Percentiles rank a stretch among this genome's conserved stretches.
Evolutionary conservation across 2,888 invertebrate genomes (phyloP).

Genomic region (Drosophila mettleri): DNA sequence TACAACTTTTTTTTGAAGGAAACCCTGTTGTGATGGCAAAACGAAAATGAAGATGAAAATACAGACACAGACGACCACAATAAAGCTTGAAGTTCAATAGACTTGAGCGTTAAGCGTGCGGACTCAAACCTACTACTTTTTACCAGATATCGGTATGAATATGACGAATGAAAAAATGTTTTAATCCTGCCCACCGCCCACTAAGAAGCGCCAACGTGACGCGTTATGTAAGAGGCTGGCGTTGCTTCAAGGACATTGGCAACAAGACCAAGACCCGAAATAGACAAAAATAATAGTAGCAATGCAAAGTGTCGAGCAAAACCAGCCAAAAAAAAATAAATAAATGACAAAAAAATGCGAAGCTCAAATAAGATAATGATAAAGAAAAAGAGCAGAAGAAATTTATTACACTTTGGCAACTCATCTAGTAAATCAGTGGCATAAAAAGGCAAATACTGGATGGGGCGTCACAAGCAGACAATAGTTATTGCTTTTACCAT

Average conservation of each 20-base stretch:
- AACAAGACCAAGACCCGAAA: conserved; percentile 54
- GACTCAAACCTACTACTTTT: conserved; percentile 44
- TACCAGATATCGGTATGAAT: conserved; percentile 33
- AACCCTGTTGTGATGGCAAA: conserved; percentile 3
- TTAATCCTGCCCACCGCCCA: conserved; percentile 11
- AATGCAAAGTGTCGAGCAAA: conserved; percentile 21
- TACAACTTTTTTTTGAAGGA: conserved; percentile 29
- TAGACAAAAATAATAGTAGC: conserved; percentile 39
- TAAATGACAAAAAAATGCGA: conserved; percentile 20
- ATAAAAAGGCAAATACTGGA: conserved; percentile 35
- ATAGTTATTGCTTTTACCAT: conserved; percentile 49
- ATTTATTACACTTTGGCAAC: conserved; percentile 62
- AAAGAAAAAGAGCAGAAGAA: conserved; percentile 27
- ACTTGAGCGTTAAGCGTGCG: conserved; percentile 30
- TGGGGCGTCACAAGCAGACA: conserved; percentile 61
- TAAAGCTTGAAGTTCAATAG: conserved; percentile 44
- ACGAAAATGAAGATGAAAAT: neutral
- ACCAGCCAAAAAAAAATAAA: conserved; percentile 6
- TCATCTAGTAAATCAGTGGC: conserved; percentile 61
- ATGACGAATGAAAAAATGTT: conserved; percentile 13
- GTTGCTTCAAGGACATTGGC: conserved; percentile 51
- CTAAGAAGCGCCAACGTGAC: conserved; percentile 13
- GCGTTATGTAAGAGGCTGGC: conserved; percentile 61
- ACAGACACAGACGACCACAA: neutral
- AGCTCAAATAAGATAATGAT: conserved; percentile 26